Evolutionary conservation across 1,140 invertebrate genomes (phyloP).

Genomic region (Drosophila erecta): DNA sequence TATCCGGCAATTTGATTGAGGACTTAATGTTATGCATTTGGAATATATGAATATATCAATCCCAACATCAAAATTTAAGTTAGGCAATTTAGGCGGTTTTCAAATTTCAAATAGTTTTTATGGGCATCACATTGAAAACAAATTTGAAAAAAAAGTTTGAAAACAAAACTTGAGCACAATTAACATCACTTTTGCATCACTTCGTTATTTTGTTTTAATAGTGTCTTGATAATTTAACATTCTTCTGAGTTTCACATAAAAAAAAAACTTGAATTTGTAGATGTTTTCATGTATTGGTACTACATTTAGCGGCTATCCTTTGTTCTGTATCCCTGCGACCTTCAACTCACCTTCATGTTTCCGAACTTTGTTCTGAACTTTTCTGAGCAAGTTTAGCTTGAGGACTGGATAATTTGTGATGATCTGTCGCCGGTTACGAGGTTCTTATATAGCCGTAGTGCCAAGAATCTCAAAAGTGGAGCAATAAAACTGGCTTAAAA

Average conservation of each 20-base stretch:
- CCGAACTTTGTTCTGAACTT: not conserved
- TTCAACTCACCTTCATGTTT: slow-evolving; percentile 70
- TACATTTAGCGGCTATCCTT: not conserved
- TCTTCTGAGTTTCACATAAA: not conserved
- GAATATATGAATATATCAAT: too few species aligned
- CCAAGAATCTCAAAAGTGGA: slow-evolving; percentile 49
- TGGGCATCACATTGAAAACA: not conserved
- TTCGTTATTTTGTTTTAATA: not conserved
- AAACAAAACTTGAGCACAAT: not conserved
- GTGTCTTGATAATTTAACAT: not conserved
- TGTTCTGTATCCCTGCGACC: not conserved
- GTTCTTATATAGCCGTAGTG: slow-evolving; percentile 50
- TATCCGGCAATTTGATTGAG: not conserved
- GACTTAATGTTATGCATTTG: too few species aligned
- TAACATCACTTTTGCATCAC: not conserved
- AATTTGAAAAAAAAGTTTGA: not conserved
- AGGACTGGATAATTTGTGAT: slow-evolving; percentile 59
- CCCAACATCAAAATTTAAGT: too few species aligned
- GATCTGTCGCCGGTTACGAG: slow-evolving; percentile 10
- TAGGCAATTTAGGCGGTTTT: not conserved
- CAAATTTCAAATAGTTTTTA: not conserved
- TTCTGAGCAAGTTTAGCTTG: slow-evolving; percentile 22
- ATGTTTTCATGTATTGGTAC: too few species aligned
- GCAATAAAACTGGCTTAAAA: slow-evolving; percentile 54
- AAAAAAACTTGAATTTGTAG: not conserved